phyloP scores from a whole-genome alignment of 2,797 vertebrate species.

The Lithobates pipiens region DNA sequence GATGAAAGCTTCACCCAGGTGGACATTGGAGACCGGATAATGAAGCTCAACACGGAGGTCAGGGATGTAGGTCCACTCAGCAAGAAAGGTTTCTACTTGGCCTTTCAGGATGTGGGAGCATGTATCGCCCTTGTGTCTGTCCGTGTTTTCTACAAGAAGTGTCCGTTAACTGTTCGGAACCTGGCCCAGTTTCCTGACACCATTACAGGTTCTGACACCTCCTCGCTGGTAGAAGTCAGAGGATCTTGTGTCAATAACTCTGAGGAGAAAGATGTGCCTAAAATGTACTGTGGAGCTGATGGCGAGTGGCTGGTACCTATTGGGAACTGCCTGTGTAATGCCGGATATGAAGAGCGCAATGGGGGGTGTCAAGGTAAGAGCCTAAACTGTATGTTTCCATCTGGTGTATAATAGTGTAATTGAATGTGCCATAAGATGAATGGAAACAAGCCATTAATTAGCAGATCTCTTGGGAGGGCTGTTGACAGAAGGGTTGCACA shows the following conservation, averaged over 20 bases:
- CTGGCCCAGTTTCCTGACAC: conserved; percentile 96
- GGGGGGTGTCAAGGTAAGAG: conserved; percentile 93
- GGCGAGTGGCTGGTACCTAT: conserved; percentile 98
- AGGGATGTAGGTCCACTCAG: conserved; percentile 90
- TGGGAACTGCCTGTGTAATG: conserved; percentile 95
- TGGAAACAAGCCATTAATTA: conserved; percentile 84
- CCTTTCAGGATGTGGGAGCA: conserved; percentile 96
- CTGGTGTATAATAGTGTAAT: conserved; percentile 74
- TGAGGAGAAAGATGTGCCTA: conserved; percentile 95
- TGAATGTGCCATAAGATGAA: conserved; percentile 81
- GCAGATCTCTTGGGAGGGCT: conserved; percentile 78
- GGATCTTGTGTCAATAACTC: conserved; percentile 97
- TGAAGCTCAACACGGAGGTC: conserved; percentile 97
- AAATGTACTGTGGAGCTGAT: conserved; percentile 98
- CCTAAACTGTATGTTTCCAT: conserved; percentile 71
- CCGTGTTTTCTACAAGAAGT: conserved; percentile 96
- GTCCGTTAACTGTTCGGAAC: conserved; percentile 90
- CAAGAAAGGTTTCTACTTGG: conserved; percentile 94
- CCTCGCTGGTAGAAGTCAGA: conserved; percentile 94
- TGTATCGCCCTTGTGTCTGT: conserved; percentile 96
- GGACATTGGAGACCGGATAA: conserved; percentile 96
- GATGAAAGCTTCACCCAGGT: conserved; percentile 99
- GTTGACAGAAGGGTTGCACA: conserved; percentile 80
- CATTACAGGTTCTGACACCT: conserved; percentile 92
- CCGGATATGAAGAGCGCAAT: conserved; percentile 91